Percentiles rank a stretch among this genome's conserved stretches.
Conservation (phyloP, 2,113 vertebrate species). For the Gymnorhina tibicen region DNA sequence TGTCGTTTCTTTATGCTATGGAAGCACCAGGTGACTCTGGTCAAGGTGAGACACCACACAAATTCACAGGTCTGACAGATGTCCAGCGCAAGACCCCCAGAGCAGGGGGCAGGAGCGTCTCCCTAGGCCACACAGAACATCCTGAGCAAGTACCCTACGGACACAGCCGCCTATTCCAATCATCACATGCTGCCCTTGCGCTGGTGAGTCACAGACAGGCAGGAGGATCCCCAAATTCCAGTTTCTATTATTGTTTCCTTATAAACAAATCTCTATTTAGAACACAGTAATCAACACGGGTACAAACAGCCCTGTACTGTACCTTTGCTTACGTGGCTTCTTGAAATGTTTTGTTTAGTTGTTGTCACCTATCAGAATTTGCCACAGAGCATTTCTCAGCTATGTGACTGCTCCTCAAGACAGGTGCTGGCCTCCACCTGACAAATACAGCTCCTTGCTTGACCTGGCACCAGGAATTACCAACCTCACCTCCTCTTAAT, state of each 20-base stretch:
- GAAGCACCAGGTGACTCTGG: not conserved
- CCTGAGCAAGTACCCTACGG: not conserved
- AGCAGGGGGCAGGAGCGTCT: not conserved
- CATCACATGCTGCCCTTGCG: fast-evolving
- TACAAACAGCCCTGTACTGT: not conserved
- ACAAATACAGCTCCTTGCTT: not conserved
- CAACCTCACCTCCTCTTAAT: not conserved
- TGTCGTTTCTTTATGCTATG: not conserved
- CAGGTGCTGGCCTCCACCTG: not conserved
- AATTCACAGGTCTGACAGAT: not conserved
- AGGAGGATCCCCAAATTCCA: not conserved
- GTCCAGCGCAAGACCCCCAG: not conserved
- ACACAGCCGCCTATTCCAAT: fast-evolving
- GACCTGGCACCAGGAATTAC: not conserved
- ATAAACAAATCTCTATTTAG: not conserved
- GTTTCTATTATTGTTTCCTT: not conserved
- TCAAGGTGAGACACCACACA: not conserved
- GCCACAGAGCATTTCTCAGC: not conserved
- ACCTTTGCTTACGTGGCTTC: not conserved
- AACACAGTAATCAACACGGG: not conserved
- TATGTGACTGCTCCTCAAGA: not conserved
- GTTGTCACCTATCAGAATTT: not conserved
- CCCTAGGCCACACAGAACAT: not conserved
- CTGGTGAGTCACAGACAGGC: not conserved
- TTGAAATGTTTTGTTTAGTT: not conserved